These are phyloP conservation scores for Allophyes oxyacanthae DNA, from an alignment of 2,888 invertebrate species.

Conservation along the genomic window DNA sequence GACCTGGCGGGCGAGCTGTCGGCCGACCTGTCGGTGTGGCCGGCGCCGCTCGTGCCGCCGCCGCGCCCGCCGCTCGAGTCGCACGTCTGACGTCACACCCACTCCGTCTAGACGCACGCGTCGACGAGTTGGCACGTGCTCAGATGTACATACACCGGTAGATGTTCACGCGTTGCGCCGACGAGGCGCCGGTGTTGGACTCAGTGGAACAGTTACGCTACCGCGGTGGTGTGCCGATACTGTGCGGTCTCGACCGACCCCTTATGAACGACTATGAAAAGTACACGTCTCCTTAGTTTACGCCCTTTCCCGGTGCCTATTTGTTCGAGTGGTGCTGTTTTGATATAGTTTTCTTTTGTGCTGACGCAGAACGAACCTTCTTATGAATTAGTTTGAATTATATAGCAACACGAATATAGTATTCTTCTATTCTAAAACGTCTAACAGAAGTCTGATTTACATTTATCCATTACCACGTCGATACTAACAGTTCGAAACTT, in stretches of 20 bases:
- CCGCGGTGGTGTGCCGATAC: slow-evolving; percentile 8
- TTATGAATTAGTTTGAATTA: slow-evolving; percentile 50
- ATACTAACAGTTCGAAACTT: slow-evolving; percentile 70
- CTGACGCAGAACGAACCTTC: slow-evolving; percentile 63
- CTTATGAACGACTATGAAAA: slow-evolving; percentile 38
- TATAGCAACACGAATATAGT: slow-evolving; percentile 56
- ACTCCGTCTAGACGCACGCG: slow-evolving; percentile 41
- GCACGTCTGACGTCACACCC: slow-evolving; percentile 62
- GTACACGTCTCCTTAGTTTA: slow-evolving; percentile 48
- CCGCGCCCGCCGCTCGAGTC: slow-evolving; percentile 67
- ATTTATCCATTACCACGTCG: slow-evolving; percentile 60
- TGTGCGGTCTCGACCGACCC: slow-evolving; percentile 24
- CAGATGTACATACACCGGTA: no score
- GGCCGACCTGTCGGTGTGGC: slow-evolving; percentile 71
- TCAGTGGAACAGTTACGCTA: slow-evolving; percentile 13
- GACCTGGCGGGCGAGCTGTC: slow-evolving; percentile 43
- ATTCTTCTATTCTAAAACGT: slow-evolving; percentile 53
- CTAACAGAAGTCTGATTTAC: slow-evolving; percentile 64
- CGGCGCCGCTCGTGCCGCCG: slow-evolving; percentile 75
- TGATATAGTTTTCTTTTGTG: slow-evolving; percentile 60
- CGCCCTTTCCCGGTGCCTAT: slow-evolving; percentile 62
- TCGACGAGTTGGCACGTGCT: slow-evolving; percentile 10
- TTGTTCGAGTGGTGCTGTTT: slow-evolving; percentile 65
- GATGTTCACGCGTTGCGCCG: no score
- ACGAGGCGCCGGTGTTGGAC: neutral